Conservation (phyloP, 2,888 invertebrate genomes). For the Pheosia tremula region DNA sequence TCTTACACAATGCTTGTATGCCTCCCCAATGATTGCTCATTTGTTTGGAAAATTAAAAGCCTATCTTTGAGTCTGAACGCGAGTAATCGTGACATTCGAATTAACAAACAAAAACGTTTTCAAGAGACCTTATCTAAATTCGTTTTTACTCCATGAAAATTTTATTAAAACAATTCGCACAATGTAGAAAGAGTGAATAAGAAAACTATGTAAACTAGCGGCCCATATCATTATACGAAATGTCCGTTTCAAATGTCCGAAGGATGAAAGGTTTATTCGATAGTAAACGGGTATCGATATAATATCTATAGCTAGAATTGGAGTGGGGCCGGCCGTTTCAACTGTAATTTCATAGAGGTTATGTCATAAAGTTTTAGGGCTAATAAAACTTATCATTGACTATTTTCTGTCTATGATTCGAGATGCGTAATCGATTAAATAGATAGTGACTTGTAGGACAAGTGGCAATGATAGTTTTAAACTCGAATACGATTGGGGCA, state of each 20-base stretch:
- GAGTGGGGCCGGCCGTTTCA: constrained; percentile 55
- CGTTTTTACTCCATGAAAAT: constrained; percentile 12
- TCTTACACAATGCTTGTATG: background rate
- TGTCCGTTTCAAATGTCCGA: constrained; percentile 56
- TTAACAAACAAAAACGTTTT: background rate
- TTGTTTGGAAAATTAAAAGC: background rate
- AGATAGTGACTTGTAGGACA: background rate
- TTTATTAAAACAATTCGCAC: constrained; percentile 26
- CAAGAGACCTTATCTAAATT: background rate
- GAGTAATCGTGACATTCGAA: background rate
- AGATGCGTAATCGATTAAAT: background rate
- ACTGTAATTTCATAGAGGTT: constrained; percentile 31
- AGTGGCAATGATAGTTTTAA: background rate
- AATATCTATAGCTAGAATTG: constrained; percentile 63
- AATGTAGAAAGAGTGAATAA: constrained; percentile 30
- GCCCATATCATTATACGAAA: constrained; percentile 65
- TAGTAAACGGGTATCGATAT: constrained; percentile 71
- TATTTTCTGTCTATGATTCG: background rate
- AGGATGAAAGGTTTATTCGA: constrained; percentile 73
- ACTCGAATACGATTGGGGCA: too few relatives aligned
- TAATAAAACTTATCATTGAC: constrained; percentile 5
- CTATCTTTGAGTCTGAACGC: background rate
- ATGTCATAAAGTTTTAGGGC: constrained; percentile 16
- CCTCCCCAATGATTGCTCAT: background rate
- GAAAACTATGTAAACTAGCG: constrained; percentile 41